Evolutionary conservation across 2,113 vertebrate species (phyloP), one percentile per base, ranked within the genome.

Genomic region (Istiophorus platypterus): DNA sequence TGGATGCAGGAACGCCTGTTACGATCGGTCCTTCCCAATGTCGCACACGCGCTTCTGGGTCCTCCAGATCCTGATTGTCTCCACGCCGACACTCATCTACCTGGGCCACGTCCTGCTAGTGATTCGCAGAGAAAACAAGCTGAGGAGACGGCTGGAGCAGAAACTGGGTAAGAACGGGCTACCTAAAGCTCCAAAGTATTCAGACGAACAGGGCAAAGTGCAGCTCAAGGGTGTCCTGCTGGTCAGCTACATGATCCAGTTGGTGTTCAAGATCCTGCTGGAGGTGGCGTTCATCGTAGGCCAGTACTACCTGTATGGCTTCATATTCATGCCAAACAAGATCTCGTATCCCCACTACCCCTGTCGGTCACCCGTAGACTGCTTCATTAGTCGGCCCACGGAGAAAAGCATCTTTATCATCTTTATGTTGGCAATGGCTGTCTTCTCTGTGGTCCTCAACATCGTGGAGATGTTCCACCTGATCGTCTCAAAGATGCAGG

Each of bases 211-310:
- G 0, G 97, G 97, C 11, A 96, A 94, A 87, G 93, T 98, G 47
- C 91, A 93, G 51, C 96, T 98, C n/a, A 95, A 95, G 0, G 97
- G 97, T 0, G 88, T 92, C 18, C 92, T 99, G 59, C 93, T 99
- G 67, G 89, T 94, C 71, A 98, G 96, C 71, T 99, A 99, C 0
- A 87, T 98, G 64, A 90, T 95, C 59, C 97, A 97, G 78, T 93
- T 99, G 13, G 57, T 97, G 75, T 95, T 96, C 74, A 99, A 97
- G 90, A 95, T 97, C 1, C 64, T 99, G 11, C 95, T 99, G 0
- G 97, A 99, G 77, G 93, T 96, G 72, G 96, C 94, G 42, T 99
- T 98, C 91, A 95, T 98, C 13, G 95, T 95, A 1, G 97, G 96
- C n/a, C 98, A 96, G 83, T 95, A 95, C 84, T 94, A 79, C 74